Evolutionary conservation across 2,888 invertebrate genomes (phyloP).

Genomic region (Phyllotreta striolata): DNA sequence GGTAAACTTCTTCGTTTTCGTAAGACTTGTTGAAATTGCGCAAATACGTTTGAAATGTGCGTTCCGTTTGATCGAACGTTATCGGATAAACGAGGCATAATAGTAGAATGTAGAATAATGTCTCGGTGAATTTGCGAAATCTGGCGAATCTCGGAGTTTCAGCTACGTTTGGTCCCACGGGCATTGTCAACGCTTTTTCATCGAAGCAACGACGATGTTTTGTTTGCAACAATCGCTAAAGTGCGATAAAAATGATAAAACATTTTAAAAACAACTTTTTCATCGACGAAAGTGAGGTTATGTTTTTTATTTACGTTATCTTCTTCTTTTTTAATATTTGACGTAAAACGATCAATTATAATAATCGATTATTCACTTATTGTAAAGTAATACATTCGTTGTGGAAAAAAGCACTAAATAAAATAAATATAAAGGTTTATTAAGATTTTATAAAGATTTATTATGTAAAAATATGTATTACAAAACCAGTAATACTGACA

Average conservation of each 20-base stretch:
- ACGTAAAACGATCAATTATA: background rate
- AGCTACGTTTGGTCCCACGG: slow-evolving; percentile 27
- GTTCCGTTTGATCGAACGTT: slow-evolving; percentile 54
- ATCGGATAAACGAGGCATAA: slow-evolving; percentile 63
- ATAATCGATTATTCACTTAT: no score
- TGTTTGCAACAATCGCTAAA: background rate
- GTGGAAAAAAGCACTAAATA: no score
- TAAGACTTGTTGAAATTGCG: slow-evolving; percentile 65
- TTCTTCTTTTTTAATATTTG: background rate
- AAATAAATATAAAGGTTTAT: no score
- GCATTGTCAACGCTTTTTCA: slow-evolving; percentile 30
- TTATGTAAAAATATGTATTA: no score
- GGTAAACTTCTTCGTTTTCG: slow-evolving; percentile 55
- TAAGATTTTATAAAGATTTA: no score
- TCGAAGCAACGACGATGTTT: background rate
- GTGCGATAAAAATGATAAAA: slow-evolving; percentile 5
- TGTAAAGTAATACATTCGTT: no score
- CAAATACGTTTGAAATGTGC: slow-evolving; percentile 63
- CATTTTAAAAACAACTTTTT: no score
- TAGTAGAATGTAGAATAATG: slow-evolving; percentile 53
- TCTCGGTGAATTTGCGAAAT: slow-evolving; percentile 29
- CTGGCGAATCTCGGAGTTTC: slow-evolving; percentile 29
- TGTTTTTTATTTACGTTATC: background rate
- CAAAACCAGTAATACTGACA: no score
- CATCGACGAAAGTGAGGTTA: no score